Evolutionary conservation across 2,113 vertebrate species (phyloP).

Genomic region (Otocyon megalotis): DNA sequence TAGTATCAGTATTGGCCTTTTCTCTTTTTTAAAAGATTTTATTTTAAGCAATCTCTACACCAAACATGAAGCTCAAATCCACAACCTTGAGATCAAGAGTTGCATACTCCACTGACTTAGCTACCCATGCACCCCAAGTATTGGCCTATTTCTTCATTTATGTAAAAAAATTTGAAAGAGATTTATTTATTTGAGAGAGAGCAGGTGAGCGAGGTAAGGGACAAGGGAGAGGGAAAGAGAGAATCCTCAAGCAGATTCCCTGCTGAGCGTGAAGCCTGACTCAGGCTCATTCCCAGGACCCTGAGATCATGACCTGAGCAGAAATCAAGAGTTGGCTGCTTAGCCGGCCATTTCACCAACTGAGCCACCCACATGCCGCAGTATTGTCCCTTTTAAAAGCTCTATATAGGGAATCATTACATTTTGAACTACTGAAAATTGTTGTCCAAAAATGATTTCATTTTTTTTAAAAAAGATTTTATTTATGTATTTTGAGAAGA

Average conservation of each 20-base stretch:
- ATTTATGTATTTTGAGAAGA: no score
- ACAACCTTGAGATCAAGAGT: background rate
- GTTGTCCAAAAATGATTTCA: background rate
- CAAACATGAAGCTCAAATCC: background rate
- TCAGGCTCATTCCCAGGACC: no score
- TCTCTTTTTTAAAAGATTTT: background rate
- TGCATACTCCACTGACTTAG: background rate
- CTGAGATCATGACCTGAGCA: no score
- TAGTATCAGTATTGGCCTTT: background rate
- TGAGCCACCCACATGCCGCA: no score
- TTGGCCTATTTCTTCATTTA: background rate
- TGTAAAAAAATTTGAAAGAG: no score
- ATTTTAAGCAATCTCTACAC: background rate
- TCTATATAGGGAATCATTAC: background rate
- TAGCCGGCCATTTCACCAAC: no score
- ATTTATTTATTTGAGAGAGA: background rate
- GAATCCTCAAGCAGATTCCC: background rate
- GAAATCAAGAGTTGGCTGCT: no score
- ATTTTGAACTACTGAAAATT: slow-evolving; percentile 20
- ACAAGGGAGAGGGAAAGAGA: background rate
- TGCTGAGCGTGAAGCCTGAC: background rate
- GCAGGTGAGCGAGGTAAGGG: background rate
- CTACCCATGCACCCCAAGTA: background rate
- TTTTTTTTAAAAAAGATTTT: no score
- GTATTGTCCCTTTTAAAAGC: background rate